Percentiles rank a stretch among this genome's conserved stretches.
Evolutionary conservation across 2,113 vertebrate species (phyloP).

Genomic region (Zosterops pallidus): DNA sequence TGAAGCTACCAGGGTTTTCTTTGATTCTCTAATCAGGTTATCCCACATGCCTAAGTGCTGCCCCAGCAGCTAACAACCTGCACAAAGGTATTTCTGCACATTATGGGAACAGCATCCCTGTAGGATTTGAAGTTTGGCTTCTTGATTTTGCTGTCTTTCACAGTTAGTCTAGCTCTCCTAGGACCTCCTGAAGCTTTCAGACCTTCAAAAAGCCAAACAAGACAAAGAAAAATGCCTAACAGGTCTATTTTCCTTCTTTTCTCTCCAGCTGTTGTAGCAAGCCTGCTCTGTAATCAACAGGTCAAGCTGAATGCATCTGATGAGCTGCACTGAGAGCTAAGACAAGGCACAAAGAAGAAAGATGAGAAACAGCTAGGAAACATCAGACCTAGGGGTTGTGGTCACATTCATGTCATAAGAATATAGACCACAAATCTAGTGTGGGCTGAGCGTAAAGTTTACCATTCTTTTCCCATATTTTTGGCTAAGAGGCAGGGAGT

Average conservation of each 20-base stretch:
- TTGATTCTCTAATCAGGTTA: slow-evolving; percentile 61
- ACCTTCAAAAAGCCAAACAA: slow-evolving; percentile 52
- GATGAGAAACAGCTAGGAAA: background rate
- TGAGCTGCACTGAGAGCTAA: background rate
- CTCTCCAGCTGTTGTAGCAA: background rate
- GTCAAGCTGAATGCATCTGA: background rate
- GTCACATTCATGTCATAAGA: background rate
- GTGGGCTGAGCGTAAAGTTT: background rate
- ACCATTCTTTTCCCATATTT: background rate
- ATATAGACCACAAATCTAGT: background rate
- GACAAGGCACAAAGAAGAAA: background rate
- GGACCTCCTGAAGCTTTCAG: slow-evolving; percentile 65
- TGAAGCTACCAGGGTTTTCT: slow-evolving; percentile 33
- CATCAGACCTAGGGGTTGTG: background rate
- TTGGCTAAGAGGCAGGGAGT: background rate
- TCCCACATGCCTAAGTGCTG: slow-evolving; percentile 30
- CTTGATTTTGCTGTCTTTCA: slow-evolving; percentile 67
- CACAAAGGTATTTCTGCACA: slow-evolving; percentile 44
- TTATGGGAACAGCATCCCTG: background rate
- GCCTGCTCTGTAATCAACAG: background rate
- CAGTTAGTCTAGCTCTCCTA: slow-evolving; percentile 57
- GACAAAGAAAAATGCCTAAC: background rate
- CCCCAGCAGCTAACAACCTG: slow-evolving; percentile 46
- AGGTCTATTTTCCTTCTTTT: background rate
- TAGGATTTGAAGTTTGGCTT: slow-evolving; percentile 60